phyloP scores from a whole-genome alignment of 2,797 vertebrate genomes.

The Urocyon cinereoargenteus region DNA sequence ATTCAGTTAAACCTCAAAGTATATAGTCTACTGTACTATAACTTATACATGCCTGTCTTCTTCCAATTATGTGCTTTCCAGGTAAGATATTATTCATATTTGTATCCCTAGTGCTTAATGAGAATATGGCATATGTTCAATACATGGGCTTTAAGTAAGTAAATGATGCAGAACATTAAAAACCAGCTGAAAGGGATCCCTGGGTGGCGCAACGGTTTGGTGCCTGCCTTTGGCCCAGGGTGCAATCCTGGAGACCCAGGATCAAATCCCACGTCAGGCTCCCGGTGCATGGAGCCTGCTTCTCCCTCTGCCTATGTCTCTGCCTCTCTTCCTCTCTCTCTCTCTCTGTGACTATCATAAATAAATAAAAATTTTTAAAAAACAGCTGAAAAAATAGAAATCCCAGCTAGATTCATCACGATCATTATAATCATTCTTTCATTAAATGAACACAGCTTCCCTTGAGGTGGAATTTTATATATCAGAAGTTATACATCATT shows the following conservation, averaged over 20 bases:
- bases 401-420: background rate
- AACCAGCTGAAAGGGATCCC: background rate
- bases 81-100: background rate
- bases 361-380: no score
- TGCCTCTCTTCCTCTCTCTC: no score
- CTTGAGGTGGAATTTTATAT: background rate
- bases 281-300: no score
- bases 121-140: background rate
- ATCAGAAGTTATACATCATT: background rate
- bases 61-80: background rate
- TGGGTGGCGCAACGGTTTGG: no score
- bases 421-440: background rate
- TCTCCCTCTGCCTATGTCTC: no score
- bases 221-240: no score
- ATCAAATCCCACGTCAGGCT: no score
- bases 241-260: no score
- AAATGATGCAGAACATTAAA: background rate
- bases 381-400: background rate
- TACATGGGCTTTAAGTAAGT: background rate
- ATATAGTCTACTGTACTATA: background rate
- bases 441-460: slow-evolving; percentile 12
- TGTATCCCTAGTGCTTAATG: background rate
- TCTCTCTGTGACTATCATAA: no score
- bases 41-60: background rate
- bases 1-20: background rate